These are phyloP conservation scores for Brachionus sp. DNA, from an alignment of 1,140 invertebrate species.

Conservation along the genomic window DNA sequence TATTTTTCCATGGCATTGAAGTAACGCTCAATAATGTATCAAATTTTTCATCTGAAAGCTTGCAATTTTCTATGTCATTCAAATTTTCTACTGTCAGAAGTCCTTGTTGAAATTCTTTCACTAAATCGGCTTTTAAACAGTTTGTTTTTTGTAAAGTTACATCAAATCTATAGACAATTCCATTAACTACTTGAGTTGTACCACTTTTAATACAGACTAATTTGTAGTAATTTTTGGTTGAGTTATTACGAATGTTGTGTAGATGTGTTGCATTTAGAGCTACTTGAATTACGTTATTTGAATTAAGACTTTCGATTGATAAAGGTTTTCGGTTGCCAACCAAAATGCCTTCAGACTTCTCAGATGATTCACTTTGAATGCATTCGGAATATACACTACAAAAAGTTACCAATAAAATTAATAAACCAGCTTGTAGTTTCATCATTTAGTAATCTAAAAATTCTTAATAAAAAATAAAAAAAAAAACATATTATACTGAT, in stretches of 20 bases:
- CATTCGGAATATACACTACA: neutral
- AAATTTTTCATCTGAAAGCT: neutral
- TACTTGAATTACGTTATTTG: neutral
- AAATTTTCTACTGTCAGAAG: neutral
- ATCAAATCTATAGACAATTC: neutral
- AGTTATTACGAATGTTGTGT: neutral
- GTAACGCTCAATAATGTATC: neutral
- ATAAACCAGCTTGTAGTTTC: neutral
- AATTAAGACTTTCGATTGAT: neutral
- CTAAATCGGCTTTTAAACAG: neutral
- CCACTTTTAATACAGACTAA: conserved; percentile 27
- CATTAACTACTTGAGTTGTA: neutral
- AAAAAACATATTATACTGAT: neutral
- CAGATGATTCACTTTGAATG: neutral
- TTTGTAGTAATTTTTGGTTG: conserved; percentile 19
- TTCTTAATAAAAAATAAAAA: neutral
- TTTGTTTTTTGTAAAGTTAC: conserved; percentile 5
- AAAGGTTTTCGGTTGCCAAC: neutral
- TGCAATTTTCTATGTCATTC: neutral
- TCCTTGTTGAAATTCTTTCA: neutral
- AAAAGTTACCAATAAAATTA: neutral
- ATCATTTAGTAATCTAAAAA: neutral
- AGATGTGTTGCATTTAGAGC: neutral
- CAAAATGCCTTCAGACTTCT: neutral
- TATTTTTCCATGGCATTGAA: conserved; percentile 24